Evolutionary conservation across 1,140 invertebrate species (phyloP).

Genomic region (Platyscapa corneri): DNA sequence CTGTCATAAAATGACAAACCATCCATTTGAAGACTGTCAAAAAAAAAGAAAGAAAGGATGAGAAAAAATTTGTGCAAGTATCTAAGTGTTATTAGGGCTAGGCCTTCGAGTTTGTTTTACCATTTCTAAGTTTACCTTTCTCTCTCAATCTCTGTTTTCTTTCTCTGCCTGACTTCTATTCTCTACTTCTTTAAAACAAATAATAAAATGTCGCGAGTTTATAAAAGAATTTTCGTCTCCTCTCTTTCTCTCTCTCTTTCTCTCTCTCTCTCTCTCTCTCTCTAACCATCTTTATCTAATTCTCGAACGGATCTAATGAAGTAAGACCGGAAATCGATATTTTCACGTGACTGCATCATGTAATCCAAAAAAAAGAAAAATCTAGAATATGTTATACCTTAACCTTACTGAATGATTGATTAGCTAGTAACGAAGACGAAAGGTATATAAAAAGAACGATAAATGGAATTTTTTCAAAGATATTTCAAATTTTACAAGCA

Average conservation of each 20-base stretch:
- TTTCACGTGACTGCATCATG: conserved; percentile 29
- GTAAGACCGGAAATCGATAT: conserved; percentile 46
- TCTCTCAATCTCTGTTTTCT: background rate
- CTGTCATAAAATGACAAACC: background rate
- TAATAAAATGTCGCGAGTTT: conserved; percentile 51
- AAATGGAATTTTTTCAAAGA: no score
- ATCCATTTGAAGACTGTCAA: background rate
- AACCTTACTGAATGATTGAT: conserved; percentile 10
- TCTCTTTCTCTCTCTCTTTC: background rate
- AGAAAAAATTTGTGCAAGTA: background rate
- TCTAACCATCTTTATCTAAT: background rate
- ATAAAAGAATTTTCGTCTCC: conserved; percentile 10
- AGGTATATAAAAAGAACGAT: background rate
- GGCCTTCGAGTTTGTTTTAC: conserved; percentile 43
- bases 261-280: background rate
- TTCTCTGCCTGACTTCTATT: background rate
- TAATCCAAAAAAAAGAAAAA: conserved; percentile 1
- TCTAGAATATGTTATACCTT: conserved; percentile 21
- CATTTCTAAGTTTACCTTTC: background rate
- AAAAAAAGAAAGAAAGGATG: background rate
- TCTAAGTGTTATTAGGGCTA: background rate
- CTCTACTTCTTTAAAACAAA: conserved; percentile 45
- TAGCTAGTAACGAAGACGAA: background rate
- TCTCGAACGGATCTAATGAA: conserved; percentile 21
- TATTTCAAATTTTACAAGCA: no score